Evolutionary conservation across 2,888 invertebrate genomes (phyloP).

Genomic region (Nowickia ferox): DNA sequence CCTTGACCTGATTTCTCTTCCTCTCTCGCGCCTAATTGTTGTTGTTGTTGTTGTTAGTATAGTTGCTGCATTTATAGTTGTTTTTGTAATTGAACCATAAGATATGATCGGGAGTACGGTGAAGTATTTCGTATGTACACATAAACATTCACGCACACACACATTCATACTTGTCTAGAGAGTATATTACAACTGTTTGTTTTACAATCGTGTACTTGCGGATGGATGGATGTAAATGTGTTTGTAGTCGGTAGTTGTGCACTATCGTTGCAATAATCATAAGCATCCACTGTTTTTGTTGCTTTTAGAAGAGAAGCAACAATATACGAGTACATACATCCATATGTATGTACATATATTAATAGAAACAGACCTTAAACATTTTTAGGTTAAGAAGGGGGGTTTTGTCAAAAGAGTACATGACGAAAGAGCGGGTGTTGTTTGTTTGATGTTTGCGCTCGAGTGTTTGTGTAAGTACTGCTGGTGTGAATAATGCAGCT

Average conservation of each 20-base stretch:
- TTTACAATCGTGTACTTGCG: slow-evolving; percentile 30
- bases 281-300: slow-evolving; percentile 57
- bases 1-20: slow-evolving; percentile 84
- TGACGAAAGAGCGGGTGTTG: slow-evolving; percentile 37
- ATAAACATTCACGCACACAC: not conserved
- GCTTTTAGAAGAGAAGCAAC: slow-evolving; percentile 21
- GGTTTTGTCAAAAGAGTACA: slow-evolving; percentile 8
- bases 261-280: slow-evolving; percentile 55
- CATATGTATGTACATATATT: not conserved
- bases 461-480: not conserved
- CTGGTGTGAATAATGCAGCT: slow-evolving; percentile 8
- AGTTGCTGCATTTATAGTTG: slow-evolving; percentile 12
- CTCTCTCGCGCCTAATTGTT: slow-evolving; percentile 81
- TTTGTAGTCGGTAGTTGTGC: slow-evolving; percentile 26
- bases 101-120: slow-evolving; percentile 55
- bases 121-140: slow-evolving; percentile 62
- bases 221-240: slow-evolving; percentile 2
- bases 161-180: not conserved
- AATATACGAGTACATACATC: not conserved
- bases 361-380: not conserved
- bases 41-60: slow-evolving; percentile 16
- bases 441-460: not conserved
- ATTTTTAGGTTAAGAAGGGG: slow-evolving; percentile 41
- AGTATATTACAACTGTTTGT: slow-evolving; percentile 36
- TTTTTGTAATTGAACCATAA: slow-evolving; percentile 45